phyloP scores from a whole-genome alignment of 2,113 vertebrate species.

The Astur gentilis region DNA sequence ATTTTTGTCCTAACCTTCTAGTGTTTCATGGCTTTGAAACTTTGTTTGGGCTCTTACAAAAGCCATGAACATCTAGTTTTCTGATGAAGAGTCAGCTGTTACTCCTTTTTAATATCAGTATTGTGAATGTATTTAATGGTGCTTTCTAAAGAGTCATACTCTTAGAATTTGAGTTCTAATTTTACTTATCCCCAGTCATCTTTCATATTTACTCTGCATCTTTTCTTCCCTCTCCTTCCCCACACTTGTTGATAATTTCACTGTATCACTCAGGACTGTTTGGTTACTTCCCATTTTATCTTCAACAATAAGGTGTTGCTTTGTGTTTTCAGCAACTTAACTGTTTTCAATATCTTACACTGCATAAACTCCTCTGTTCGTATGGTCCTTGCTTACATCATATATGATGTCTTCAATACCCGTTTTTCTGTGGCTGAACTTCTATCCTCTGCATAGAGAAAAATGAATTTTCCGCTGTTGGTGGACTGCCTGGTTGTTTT shows the following conservation, averaged over 20 bases:
- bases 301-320: background rate
- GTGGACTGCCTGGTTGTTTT: background rate
- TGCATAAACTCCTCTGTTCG: background rate
- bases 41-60: background rate
- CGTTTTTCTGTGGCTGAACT: background rate
- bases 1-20: background rate
- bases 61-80: background rate
- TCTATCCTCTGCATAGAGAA: background rate
- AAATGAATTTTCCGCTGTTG: background rate
- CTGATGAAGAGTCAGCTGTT: background rate
- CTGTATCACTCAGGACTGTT: background rate
- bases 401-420: background rate
- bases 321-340: background rate
- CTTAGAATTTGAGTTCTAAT: background rate
- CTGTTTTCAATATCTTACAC: background rate
- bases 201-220: background rate
- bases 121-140: background rate
- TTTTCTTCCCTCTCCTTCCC: background rate
- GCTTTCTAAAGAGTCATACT: background rate
- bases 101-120: background rate
- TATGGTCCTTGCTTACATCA: background rate
- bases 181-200: background rate
- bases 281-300: background rate
- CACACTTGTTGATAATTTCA: background rate
- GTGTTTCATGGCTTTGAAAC: background rate